Evolutionary conservation across 2,888 invertebrate species (phyloP).

Genomic region (Hydrotaea cyrtoneurina): DNA sequence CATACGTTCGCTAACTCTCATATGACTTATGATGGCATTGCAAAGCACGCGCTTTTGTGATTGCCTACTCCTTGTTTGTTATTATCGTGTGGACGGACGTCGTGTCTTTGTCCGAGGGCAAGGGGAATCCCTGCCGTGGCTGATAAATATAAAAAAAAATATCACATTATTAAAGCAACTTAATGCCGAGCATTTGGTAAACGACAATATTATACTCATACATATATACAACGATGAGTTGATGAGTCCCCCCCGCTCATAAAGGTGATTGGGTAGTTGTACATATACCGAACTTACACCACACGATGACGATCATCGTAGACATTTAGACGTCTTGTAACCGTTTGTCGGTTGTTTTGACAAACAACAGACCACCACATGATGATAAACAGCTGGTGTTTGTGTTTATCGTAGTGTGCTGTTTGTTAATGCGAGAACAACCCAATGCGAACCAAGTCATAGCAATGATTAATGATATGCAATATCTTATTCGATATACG

Average conservation of each 20-base stretch:
- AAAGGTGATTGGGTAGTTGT: conserved; percentile 18
- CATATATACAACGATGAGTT: no score
- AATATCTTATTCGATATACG: no score
- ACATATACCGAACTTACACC: not conserved
- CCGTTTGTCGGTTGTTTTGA: not conserved
- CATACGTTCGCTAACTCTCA: conserved; percentile 36
- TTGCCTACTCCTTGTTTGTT: not conserved
- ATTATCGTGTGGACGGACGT: not conserved
- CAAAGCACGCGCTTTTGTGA: conserved; percentile 40
- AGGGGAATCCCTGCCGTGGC: conserved; percentile 2
- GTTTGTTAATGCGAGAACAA: no score
- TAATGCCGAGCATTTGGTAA: conserved; percentile 18
- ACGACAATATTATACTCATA: not conserved
- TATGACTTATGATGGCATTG: conserved; percentile 54
- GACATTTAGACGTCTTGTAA: conserved; percentile 57
- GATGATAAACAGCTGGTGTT: not conserved
- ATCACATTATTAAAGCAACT: conserved; percentile 41
- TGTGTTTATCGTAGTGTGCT: no score
- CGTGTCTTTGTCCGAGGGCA: not conserved
- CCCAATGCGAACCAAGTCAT: no score
- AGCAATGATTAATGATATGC: no score
- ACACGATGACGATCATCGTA: conserved; percentile 35
- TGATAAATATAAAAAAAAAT: conserved; percentile 5
- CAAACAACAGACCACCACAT: not conserved
- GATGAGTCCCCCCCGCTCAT: not conserved